Conservation (phyloP, 2,888 invertebrate species). For the Lamellibrachia satsuma region DNA sequence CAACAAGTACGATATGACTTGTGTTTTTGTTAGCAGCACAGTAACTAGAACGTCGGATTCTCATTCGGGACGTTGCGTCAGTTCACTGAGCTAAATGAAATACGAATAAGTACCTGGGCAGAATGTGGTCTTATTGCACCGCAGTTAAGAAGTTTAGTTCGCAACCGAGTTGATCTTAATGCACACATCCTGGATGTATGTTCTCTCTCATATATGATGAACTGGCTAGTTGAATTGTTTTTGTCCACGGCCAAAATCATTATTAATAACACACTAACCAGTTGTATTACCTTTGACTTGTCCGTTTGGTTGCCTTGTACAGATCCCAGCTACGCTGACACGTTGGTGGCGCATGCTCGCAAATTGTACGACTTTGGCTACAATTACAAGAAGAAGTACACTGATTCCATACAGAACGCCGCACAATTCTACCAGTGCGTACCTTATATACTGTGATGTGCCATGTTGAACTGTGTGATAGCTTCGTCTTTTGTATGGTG, state of each 20-base stretch:
- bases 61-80: no score
- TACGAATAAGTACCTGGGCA: no score
- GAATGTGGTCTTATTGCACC: neutral
- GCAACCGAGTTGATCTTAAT: neutral
- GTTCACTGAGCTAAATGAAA: no score
- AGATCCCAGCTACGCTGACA: slow-evolving; percentile 63
- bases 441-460: no score
- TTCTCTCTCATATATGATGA: neutral
- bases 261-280: neutral
- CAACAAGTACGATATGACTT: slow-evolving; percentile 24
- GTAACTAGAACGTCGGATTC: neutral
- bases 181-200: neutral
- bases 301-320: neutral
- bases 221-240: neutral
- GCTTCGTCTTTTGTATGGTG: neutral
- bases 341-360: slow-evolving; percentile 68
- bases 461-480: neutral
- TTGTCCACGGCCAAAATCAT: neutral
- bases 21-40: neutral
- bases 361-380: slow-evolving; percentile 68
- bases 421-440: slow-evolving; percentile 66
- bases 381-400: slow-evolving; percentile 68
- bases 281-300: neutral
- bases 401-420: slow-evolving; percentile 69
- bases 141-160: neutral